Conservation (phyloP, 2,797 vertebrate species). For the Cetoscarus ocellatus region DNA sequence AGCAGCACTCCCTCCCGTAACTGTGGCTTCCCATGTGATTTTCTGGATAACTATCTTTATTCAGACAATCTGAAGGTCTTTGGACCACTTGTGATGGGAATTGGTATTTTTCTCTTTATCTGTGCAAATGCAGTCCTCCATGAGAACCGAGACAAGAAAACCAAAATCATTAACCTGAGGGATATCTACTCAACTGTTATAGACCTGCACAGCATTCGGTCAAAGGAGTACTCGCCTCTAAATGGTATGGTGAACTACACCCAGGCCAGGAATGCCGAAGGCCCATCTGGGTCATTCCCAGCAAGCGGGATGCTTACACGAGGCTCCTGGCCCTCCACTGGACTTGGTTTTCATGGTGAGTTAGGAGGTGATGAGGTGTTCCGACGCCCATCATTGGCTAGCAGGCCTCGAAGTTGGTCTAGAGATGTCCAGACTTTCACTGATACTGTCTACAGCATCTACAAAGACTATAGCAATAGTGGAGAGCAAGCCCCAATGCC, state of each 20-base stretch:
- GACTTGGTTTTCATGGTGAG: constrained; percentile 71
- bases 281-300: constrained; percentile 76
- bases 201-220: constrained; percentile 92
- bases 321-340: constrained; percentile 89
- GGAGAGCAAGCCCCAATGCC: constrained; percentile 75
- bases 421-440: constrained; percentile 87
- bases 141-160: constrained; percentile 97
- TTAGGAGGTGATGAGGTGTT: constrained; percentile 59
- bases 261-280: constrained; percentile 87
- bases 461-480: constrained; percentile 85
- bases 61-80: constrained; percentile 98
- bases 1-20: constrained; percentile 75
- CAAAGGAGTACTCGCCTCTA: constrained; percentile 90
- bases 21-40: constrained; percentile 85
- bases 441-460: constrained; percentile 94
- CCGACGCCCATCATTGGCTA: constrained; percentile 73
- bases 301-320: constrained; percentile 82
- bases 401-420: constrained; percentile 77
- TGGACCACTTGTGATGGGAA: constrained; percentile 97
- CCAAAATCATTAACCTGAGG: constrained; percentile 97
- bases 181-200: constrained; percentile 99
- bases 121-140: constrained; percentile 98
- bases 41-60: constrained; percentile 93
- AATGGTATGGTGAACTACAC: constrained; percentile 93
- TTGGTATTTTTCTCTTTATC: constrained; percentile 99